phyloP scores from a whole-genome alignment of 2,888 invertebrate genomes.

The Pollenia griseotomentosa region DNA sequence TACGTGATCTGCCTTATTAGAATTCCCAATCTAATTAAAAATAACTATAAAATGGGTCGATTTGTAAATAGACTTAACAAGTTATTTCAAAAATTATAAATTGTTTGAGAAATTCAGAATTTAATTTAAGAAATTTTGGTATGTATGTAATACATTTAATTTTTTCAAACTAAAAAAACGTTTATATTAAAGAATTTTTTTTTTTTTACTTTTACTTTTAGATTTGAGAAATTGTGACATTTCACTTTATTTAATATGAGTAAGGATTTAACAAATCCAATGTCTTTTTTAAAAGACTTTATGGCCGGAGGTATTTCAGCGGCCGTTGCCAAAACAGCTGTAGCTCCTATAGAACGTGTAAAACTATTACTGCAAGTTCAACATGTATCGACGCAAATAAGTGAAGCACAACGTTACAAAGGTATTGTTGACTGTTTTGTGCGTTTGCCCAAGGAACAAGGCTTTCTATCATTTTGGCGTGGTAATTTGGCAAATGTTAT shows the following conservation, averaged over 20 bases:
- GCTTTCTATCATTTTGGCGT: constrained; percentile 92
- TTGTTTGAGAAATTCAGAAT: too few relatives aligned
- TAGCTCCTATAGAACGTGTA: constrained; percentile 96
- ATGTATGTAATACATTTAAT: too few relatives aligned
- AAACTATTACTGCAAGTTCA: constrained; percentile 96
- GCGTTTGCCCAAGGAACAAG: constrained; percentile 92
- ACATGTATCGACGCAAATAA: constrained; percentile 93
- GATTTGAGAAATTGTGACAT: not conserved
- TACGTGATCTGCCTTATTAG: too few relatives aligned
- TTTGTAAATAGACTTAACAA: too few relatives aligned
- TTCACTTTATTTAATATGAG: constrained; percentile 50
- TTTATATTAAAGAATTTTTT: too few relatives aligned
- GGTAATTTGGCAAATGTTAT: constrained; percentile 96
- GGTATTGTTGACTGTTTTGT: constrained; percentile 91
- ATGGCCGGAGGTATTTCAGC: constrained; percentile 94
- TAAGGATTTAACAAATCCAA: constrained; percentile 86
- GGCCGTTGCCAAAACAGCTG: constrained; percentile 94
- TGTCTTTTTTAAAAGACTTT: constrained; percentile 92
- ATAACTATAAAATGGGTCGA: too few relatives aligned
- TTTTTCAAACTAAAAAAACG: too few relatives aligned
- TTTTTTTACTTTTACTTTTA: constrained; percentile 10
- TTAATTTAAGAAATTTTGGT: too few relatives aligned
- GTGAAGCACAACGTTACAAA: constrained; percentile 93
- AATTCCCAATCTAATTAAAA: too few relatives aligned
- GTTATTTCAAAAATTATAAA: too few relatives aligned